Evolutionary conservation across 2,113 vertebrate species (phyloP).

Genomic region (Pantherophis guttatus): DNA sequence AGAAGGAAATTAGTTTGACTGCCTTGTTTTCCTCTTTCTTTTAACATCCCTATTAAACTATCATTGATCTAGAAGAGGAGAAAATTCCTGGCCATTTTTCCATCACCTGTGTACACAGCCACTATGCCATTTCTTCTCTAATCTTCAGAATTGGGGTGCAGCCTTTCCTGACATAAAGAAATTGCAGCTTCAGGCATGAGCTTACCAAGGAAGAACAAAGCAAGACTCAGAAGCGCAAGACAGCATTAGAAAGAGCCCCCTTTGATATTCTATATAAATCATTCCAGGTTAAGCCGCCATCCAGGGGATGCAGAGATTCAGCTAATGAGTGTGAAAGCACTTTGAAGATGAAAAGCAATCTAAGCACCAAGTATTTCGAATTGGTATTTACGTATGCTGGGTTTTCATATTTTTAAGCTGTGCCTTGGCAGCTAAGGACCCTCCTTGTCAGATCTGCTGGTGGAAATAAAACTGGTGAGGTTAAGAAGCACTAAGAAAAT

Average conservation of each 20-base stretch:
- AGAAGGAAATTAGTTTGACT: background rate
- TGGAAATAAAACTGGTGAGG: background rate
- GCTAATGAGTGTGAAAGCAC: conserved; percentile 25
- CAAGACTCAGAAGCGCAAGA: background rate
- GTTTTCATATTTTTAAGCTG: conserved; percentile 13
- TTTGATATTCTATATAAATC: conserved; percentile 33
- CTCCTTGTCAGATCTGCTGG: background rate
- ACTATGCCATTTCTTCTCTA: background rate
- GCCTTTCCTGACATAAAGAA: conserved; percentile 3
- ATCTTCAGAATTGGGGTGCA: conserved; percentile 1
- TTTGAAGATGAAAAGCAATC: conserved; percentile 31
- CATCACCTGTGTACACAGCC: background rate
- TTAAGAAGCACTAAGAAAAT: background rate
- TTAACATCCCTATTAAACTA: background rate
- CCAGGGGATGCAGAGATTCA: conserved; percentile 27
- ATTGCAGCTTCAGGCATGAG: conserved; percentile 22
- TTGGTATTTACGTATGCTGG: conserved; percentile 11
- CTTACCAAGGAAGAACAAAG: conserved; percentile 17
- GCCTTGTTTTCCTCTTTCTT: background rate
- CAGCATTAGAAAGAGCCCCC: conserved; percentile 14
- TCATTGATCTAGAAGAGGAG: background rate
- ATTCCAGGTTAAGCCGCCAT: conserved; percentile 32
- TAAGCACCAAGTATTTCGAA: conserved; percentile 17
- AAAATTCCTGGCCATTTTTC: background rate
- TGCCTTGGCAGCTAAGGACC: background rate